phyloP scores from a whole-genome alignment of 1,140 invertebrate genomes.

The Drosophila nannoptera region DNA sequence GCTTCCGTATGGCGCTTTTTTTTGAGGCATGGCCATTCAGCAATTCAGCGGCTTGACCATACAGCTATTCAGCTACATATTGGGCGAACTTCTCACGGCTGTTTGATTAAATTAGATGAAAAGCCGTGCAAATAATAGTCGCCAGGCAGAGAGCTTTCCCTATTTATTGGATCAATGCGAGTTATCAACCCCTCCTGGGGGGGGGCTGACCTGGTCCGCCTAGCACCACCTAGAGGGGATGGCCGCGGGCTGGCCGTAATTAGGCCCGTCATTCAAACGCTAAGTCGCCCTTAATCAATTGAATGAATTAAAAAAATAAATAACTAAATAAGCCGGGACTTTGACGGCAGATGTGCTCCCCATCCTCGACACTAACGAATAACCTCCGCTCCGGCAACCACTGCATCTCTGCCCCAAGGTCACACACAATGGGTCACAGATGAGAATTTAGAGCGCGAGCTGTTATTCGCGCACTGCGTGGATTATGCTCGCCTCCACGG shows the following conservation, averaged over 20 bases:
- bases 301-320: constrained; percentile 3
- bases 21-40: neutral
- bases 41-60: neutral
- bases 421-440: constrained; percentile 30
- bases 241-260: constrained; percentile 48
- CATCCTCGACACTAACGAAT: neutral
- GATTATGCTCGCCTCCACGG: neutral
- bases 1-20: constrained; percentile 6
- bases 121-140: neutral
- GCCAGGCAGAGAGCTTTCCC: constrained; percentile 20
- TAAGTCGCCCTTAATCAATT: constrained; percentile 65
- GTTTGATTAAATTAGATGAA: neutral
- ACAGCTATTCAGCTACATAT: no score
- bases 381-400: neutral
- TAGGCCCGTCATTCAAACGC: constrained; percentile 60
- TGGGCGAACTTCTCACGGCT: neutral
- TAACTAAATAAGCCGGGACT: neutral
- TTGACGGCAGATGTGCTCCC: constrained; percentile 1
- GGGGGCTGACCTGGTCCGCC: neutral
- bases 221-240: constrained; percentile 5
- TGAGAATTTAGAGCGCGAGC: constrained; percentile 40
- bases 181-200: constrained; percentile 18
- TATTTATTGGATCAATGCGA: constrained; percentile 40
- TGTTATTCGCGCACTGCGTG: neutral
- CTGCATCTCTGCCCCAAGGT: constrained; percentile 19